phyloP scores from a whole-genome alignment of 2,113 vertebrate species.

The Ceyx melanurus region DNA sequence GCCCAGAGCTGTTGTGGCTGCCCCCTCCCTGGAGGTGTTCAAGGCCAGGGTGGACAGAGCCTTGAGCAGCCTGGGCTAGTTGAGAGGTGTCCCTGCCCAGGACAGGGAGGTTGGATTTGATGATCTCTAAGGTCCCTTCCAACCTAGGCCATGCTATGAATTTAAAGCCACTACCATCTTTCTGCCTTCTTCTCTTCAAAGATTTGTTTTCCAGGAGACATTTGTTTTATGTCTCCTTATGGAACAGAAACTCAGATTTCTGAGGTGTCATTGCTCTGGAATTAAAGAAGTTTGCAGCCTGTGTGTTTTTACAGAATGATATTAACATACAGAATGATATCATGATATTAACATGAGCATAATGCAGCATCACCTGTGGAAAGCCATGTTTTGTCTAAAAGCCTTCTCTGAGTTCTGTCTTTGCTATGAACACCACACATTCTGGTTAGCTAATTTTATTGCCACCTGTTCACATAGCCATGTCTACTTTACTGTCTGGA shows the following conservation, averaged over 20 bases:
- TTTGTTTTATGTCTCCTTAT: neutral
- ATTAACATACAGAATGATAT: too few relatives aligned
- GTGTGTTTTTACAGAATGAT: neutral
- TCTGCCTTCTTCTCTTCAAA: neutral
- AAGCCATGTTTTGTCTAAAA: neutral
- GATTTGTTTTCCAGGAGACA: neutral
- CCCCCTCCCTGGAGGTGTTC: too few relatives aligned
- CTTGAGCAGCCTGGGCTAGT: too few relatives aligned
- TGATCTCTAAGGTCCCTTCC: too few relatives aligned
- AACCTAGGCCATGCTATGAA: too few relatives aligned
- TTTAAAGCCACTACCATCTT: neutral
- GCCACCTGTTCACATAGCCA: neutral
- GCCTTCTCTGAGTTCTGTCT: neutral
- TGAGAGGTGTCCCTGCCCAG: too few relatives aligned
- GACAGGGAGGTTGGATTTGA: too few relatives aligned
- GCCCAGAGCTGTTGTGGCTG: too few relatives aligned
- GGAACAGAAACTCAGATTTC: neutral
- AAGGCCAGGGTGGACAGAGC: too few relatives aligned
- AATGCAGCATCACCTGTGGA: accelerated
- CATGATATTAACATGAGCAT: neutral
- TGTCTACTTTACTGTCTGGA: conserved; percentile 21
- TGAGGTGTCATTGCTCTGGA: neutral
- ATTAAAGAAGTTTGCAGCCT: neutral
- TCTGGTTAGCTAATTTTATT: conserved; percentile 12
- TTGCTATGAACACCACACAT: neutral